These are phyloP conservation scores for Palythoa caribaeorum DNA, from an alignment of 92 coral and sea anemone genomes.

Conservation along the genomic window DNA sequence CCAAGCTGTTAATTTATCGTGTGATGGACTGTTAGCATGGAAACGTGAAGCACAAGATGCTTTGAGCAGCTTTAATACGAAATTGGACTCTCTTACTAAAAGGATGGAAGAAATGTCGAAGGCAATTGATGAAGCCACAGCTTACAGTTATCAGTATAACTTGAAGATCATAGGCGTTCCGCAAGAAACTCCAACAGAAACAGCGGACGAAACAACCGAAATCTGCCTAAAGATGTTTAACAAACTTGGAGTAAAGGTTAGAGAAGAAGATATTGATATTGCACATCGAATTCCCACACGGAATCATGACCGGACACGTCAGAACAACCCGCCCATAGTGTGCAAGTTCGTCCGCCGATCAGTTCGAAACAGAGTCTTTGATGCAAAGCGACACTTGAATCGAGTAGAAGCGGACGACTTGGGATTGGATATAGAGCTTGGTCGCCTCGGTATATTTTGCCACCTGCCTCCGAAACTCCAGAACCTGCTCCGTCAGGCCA, in stretches of 20 bases:
- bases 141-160: conserved; percentile 42
- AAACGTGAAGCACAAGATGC: background rate
- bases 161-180: conserved; percentile 30
- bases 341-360: conserved; percentile 23
- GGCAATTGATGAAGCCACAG: conserved; percentile 33
- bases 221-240: background rate
- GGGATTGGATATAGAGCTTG: background rate
- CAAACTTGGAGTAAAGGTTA: background rate
- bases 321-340: background rate
- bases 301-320: background rate
- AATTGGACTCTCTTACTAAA: background rate
- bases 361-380: background rate
- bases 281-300: background rate
- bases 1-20: background rate
- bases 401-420: conserved; percentile 14
- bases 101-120: conserved; percentile 20
- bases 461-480: conserved; percentile 24
- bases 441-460: background rate
- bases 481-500: background rate
- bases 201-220: conserved; percentile 39
- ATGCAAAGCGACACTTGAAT: background rate
- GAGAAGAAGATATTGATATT: conserved; percentile 28
- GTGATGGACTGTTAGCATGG: conserved; percentile 12
- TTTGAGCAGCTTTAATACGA: background rate
- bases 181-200: background rate